phyloP scores from a whole-genome alignment of 2,888 invertebrate species.

The Drosophila stalkeri region DNA sequence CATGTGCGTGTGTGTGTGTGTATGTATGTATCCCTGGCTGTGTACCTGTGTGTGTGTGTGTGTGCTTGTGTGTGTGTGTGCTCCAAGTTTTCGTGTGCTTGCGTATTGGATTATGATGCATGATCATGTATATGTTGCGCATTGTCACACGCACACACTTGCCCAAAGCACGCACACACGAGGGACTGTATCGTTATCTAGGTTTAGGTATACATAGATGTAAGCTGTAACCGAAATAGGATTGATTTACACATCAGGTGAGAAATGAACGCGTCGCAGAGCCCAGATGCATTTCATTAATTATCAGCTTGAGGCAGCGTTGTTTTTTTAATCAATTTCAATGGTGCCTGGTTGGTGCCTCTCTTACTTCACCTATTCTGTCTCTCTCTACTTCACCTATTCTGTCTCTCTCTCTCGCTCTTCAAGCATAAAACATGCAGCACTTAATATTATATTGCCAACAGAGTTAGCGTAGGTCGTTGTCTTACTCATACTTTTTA shows the following conservation, averaged over 20 bases:
- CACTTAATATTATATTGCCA: background rate
- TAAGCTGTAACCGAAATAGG: slow-evolving; percentile 62
- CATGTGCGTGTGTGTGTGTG: slow-evolving; percentile 17
- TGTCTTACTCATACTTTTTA: no score
- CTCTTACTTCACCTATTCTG: no score
- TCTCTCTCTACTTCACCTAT: no score
- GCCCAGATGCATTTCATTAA: slow-evolving; percentile 66
- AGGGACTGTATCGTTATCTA: slow-evolving; percentile 51
- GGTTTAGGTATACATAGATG: slow-evolving; percentile 23
- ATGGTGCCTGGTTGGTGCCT: no score
- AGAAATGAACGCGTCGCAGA: slow-evolving; percentile 55
- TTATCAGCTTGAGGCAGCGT: slow-evolving; percentile 32
- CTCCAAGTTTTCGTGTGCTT: slow-evolving; percentile 57
- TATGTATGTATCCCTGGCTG: slow-evolving; percentile 10
- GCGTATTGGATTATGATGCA: slow-evolving; percentile 78
- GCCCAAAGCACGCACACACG: slow-evolving; percentile 34
- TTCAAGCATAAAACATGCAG: background rate
- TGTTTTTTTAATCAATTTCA: background rate
- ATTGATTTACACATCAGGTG: slow-evolving; percentile 83
- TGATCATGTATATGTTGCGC: slow-evolving; percentile 69
- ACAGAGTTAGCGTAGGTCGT: background rate
- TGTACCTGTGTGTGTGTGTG: slow-evolving; percentile 41
- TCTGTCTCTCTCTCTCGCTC: no score
- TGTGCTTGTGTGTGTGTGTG: slow-evolving; percentile 50
- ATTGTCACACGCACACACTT: slow-evolving; percentile 73